Evolutionary conservation across 2,888 invertebrate genomes (phyloP), one percentile per base, ranked within the genome.

Genomic region (Pristionchus entomophagus): DNA sequence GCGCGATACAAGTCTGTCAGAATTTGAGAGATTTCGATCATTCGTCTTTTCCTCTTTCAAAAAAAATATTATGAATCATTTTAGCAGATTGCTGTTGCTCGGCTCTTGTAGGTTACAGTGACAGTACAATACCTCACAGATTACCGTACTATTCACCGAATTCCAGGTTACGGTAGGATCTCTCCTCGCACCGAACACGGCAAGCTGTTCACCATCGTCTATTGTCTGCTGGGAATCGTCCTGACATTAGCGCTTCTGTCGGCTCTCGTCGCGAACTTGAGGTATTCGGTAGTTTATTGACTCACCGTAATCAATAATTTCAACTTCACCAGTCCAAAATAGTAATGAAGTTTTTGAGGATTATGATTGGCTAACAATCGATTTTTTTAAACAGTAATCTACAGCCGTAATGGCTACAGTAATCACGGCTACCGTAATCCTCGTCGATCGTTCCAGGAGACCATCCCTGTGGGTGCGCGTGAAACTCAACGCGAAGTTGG

Each of bases 121-220:
- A 56, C 22, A 5, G n/a, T 29, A 8, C 22, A 26, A 41, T 51
- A 14, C 51, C n/a, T 80, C n/a, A n/a, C n/a, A n/a, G n/a, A n/a
- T n/a, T n/a, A n/a, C n/a, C n/a, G n/a, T n/a, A n/a, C n/a, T n/a
- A n/a, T n/a, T n/a, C n/a, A n/a, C n/a, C n/a, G n/a, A n/a, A n/a
- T n/a, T n/a, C n/a, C 94, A 97, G 97, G 97, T 84, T 97, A 97
- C 94, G 97, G 97, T 10, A 96, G 97, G 94, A 96, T 97, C 84
- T 96, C 97, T 0, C 97, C 97, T 0, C 95, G 97, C 26, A 96
- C 97, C 80, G 95, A 96, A 94, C 96, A 96, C 0, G 97, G 97
- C 45, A 97, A 97, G 94, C 94, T 96, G 86, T 97, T 97, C 95
- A 97, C 97, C 94, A 96, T 97, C 94, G 94, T 96, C 85, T 97